Evolutionary conservation across 2,888 invertebrate genomes (phyloP).

Genomic region (Thymelicus acteon): DNA sequence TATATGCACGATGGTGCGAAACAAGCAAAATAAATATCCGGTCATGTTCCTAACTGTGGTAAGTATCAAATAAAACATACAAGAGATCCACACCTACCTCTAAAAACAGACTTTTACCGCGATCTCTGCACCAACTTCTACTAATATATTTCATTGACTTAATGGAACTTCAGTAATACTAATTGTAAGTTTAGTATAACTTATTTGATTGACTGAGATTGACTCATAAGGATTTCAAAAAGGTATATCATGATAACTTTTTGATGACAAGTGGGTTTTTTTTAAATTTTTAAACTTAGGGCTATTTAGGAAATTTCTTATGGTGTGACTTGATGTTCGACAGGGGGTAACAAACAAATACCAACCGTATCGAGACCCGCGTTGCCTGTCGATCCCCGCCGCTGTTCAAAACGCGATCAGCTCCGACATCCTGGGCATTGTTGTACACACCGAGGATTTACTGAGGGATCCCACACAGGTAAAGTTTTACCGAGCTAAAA

Average conservation of each 20-base stretch:
- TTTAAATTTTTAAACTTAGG: too few species aligned
- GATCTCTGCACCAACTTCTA: too few species aligned
- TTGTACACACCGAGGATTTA: slow-evolving; percentile 96
- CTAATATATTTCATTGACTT: too few species aligned
- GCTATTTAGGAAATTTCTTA: too few species aligned
- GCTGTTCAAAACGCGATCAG: slow-evolving; percentile 93
- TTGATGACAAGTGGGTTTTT: too few species aligned
- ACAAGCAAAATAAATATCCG: slow-evolving; percentile 98
- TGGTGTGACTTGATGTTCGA: slow-evolving; percentile 37
- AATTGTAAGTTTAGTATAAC: too few species aligned
- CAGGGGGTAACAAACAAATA: slow-evolving; percentile 84
- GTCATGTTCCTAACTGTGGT: slow-evolving; percentile 96
- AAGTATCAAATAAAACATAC: slow-evolving; percentile 48
- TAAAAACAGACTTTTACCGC: too few species aligned
- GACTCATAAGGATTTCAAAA: too few species aligned
- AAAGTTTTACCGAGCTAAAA: slow-evolving; percentile 39
- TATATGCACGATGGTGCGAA: slow-evolving; percentile 95
- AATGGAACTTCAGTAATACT: too few species aligned
- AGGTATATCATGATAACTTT: too few species aligned
- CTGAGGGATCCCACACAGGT: slow-evolving; percentile 92
- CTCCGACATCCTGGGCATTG: slow-evolving; percentile 94
- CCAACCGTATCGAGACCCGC: slow-evolving; percentile 92
- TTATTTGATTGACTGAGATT: too few species aligned
- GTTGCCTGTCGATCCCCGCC: slow-evolving; percentile 91
- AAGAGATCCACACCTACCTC: too few species aligned